These are phyloP conservation scores for Ranitomeya variabilis DNA, from an alignment of 2,113 vertebrate genomes.

Conservation along the genomic window DNA sequence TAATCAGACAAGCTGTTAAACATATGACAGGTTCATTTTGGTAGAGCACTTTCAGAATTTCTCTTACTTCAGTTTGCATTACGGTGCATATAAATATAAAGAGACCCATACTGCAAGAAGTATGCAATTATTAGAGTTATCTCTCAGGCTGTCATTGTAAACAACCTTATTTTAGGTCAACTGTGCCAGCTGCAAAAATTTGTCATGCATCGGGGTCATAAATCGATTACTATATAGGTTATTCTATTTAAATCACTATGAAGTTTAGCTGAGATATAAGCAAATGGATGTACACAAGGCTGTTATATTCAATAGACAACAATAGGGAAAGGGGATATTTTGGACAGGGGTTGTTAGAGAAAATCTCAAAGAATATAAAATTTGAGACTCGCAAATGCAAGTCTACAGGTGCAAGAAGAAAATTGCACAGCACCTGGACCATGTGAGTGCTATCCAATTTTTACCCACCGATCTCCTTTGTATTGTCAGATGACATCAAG, in stretches of 20 bases:
- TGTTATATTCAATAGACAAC: too few relatives aligned
- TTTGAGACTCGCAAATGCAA: too few relatives aligned
- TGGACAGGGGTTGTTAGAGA: too few relatives aligned
- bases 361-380: too few relatives aligned
- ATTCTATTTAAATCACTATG: background rate
- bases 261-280: background rate
- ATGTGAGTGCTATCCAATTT: too few relatives aligned
- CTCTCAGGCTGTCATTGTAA: constrained; percentile 26
- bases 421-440: too few relatives aligned
- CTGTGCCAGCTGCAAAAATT: background rate
- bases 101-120: background rate
- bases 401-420: too few relatives aligned
- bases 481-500: too few relatives aligned
- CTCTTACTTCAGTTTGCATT: constrained; percentile 22
- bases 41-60: constrained; percentile 13
- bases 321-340: too few relatives aligned
- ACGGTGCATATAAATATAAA: constrained; percentile 19
- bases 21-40: constrained; percentile 40
- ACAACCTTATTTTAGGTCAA: background rate
- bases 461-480: too few relatives aligned
- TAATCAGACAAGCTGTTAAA: constrained; percentile 43
- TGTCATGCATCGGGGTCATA: background rate
- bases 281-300: background rate
- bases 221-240: background rate
- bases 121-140: constrained; percentile 23